Evolutionary conservation across 2,888 invertebrate genomes (phyloP), one percentile per base, ranked within the genome.

Genomic region (Morpho deidamia): DNA sequence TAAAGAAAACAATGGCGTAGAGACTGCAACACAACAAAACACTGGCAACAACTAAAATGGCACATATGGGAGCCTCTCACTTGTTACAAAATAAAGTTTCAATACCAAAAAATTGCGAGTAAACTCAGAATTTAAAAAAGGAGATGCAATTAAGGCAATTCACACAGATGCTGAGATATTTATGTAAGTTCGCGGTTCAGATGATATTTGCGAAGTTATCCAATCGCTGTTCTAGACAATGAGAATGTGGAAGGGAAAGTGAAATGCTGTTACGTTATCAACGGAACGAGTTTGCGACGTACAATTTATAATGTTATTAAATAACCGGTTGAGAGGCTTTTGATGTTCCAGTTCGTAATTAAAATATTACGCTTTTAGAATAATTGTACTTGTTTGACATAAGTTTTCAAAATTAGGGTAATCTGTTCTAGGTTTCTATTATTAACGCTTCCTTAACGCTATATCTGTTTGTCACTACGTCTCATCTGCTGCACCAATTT

Each of bases 241-340:
- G 83, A 82, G 79, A 75, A 73, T 76, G 78, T 80, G 81, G 80
- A 82, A 87, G 83, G 73, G 86, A 87, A 87, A 88, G 85, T 83
- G 78, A 81, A 84, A 83, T 83, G 82, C 73, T 73, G 72, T 84
- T 84, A 81, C 83, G 85, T 71, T 73, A 67, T 69, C 70, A 78
- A 76, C 80, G 75, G 72, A 79, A 64, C 60, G 56, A 53, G 58
- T 60, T 55, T 49, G 49, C 46, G 53, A 49, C 43, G 52, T 59
- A 56, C 50, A 58, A 51, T 59, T 52, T 60, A 51, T 50, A 14
- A 50, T 57, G 53, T 56, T 61, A 61, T 59, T 61, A 56, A 59
- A 63, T 53, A 59, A 61, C 62, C 57, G 57, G 61, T 61, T 56
- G 44, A 32, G 44, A 49, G 55, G 45, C 41, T 51, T 59, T 54